Conservation (phyloP, 2,113 vertebrate species). For the Glaucidium brasilianum region DNA sequence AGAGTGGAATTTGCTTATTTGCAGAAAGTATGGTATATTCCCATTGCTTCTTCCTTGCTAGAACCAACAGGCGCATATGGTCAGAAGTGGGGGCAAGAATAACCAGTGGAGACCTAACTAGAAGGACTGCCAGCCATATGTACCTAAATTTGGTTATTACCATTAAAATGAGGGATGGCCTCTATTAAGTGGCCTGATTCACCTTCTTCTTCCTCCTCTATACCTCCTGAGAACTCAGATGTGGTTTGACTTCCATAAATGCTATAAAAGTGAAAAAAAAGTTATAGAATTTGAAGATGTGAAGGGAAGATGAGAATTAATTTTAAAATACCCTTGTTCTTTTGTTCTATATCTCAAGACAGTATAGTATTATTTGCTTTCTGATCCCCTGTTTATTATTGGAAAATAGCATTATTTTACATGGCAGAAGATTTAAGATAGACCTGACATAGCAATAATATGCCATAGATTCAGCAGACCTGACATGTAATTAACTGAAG, state of each 20-base stretch:
- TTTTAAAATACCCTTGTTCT: background rate
- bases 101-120: background rate
- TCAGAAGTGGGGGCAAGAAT: background rate
- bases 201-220: background rate
- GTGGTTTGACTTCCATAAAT: accelerated
- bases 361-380: background rate
- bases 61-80: background rate
- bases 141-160: background rate
- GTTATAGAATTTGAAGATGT: accelerated
- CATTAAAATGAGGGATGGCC: background rate
- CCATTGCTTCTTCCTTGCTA: background rate
- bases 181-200: background rate
- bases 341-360: background rate
- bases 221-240: background rate
- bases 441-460: background rate
- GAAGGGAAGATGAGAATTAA: background rate
- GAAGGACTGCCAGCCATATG: background rate
- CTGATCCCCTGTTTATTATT: background rate
- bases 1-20: background rate
- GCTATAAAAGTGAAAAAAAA: background rate
- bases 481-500: background rate
- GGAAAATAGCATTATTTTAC: background rate
- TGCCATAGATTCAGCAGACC: background rate
- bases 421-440: background rate
- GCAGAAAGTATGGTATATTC: background rate